A percentile compares a stretch with the other conserved stretches of the same genome.
These are phyloP conservation scores for Agrotis ipsilon DNA, from an alignment of 2,888 invertebrate species.

Conservation along the genomic window DNA sequence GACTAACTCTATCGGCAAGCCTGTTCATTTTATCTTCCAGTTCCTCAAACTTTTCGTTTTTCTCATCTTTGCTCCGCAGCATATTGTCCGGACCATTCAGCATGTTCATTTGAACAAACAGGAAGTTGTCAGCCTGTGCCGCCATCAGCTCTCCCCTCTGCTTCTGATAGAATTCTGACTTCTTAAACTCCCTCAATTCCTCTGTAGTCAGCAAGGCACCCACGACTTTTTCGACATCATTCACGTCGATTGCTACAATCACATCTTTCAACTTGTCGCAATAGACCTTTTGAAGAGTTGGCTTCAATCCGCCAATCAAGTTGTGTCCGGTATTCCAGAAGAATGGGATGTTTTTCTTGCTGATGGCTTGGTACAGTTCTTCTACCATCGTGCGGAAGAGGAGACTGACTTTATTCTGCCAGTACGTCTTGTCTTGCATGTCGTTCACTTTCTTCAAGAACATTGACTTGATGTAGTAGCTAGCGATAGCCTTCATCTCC, in stretches of 20 bases:
- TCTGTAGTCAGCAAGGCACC: constrained; percentile 73
- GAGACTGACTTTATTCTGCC: constrained; percentile 78
- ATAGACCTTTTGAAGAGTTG: constrained; percentile 75
- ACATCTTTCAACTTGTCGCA: constrained; percentile 80
- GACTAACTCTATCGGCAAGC: constrained; percentile 66
- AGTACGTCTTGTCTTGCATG: constrained; percentile 77
- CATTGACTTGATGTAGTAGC: constrained; percentile 91
- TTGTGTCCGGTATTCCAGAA: constrained; percentile 84
- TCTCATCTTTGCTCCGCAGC: constrained; percentile 46
- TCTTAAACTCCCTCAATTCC: constrained; percentile 76
- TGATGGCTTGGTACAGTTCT: constrained; percentile 75
- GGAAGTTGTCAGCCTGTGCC: constrained; percentile 24
- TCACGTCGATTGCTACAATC: constrained; percentile 78
- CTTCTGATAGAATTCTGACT: constrained; percentile 76
- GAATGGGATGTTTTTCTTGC: constrained; percentile 77
- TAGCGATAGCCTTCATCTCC: constrained; percentile 85
- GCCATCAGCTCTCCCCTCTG: constrained; percentile 56
- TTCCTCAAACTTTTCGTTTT: constrained; percentile 55
- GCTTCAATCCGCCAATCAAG: constrained; percentile 78
- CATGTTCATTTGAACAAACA: constrained; percentile 62
- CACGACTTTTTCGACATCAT: constrained; percentile 76
- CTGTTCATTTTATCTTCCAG: constrained; percentile 62
- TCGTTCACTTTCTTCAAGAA: constrained; percentile 85
- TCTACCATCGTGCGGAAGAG: constrained; percentile 81
- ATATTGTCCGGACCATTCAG: constrained; percentile 69